phyloP scores from a whole-genome alignment of 2,888 invertebrate species.

The Malachius bipustulatus region DNA sequence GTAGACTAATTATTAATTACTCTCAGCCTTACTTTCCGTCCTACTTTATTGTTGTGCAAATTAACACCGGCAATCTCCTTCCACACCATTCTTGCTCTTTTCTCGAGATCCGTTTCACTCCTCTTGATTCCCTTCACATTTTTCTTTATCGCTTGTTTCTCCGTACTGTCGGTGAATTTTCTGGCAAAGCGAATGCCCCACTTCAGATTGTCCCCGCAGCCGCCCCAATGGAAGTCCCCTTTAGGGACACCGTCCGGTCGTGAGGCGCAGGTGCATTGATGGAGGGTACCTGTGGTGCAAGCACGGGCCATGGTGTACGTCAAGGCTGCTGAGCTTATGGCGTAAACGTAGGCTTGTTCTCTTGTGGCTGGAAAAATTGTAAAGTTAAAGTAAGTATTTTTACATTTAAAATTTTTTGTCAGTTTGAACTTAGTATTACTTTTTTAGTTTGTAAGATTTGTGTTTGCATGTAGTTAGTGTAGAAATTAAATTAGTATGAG shows the following conservation, averaged over 20 bases:
- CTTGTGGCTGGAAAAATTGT: slow-evolving; percentile 66
- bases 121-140: slow-evolving; percentile 33
- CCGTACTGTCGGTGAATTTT: slow-evolving; percentile 56
- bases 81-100: slow-evolving; percentile 39
- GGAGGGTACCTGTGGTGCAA: slow-evolving; percentile 61
- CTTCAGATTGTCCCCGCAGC: slow-evolving; percentile 71
- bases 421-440: too few relatives aligned
- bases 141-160: slow-evolving; percentile 37
- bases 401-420: too few relatives aligned
- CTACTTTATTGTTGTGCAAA: slow-evolving; percentile 65
- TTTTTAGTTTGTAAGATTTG: too few relatives aligned
- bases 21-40: slow-evolving; percentile 50
- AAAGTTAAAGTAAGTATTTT: too few relatives aligned
- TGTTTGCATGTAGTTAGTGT: too few relatives aligned
- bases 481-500: too few relatives aligned
- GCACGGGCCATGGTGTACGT: slow-evolving; percentile 66
- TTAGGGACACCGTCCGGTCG: slow-evolving; percentile 54
- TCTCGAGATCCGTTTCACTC: slow-evolving; percentile 10
- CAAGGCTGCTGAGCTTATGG: slow-evolving; percentile 67
- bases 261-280: slow-evolving; percentile 68
- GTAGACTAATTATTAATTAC: background rate
- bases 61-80: slow-evolving; percentile 57
- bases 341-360: slow-evolving; percentile 78
- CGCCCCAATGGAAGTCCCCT: slow-evolving; percentile 73
- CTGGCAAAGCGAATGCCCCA: slow-evolving; percentile 62